Conservation (phyloP, 2,113 vertebrate genomes). For the Calidris pugnax region DNA sequence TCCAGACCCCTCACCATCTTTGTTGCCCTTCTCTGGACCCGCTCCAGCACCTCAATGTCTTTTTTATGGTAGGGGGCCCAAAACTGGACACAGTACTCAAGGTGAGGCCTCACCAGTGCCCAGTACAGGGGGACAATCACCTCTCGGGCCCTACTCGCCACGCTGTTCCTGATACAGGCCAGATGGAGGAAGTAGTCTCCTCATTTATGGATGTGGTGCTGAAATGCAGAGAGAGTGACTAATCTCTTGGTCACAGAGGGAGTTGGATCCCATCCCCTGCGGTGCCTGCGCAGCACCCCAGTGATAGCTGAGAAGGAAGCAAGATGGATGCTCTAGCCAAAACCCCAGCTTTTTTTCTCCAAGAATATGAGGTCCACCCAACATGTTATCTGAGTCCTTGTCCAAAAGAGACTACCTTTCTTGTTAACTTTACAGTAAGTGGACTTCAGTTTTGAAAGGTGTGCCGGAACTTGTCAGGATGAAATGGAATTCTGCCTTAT, state of each 20-base stretch:
- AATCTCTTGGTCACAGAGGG: not conserved
- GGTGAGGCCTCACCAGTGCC: too few species aligned
- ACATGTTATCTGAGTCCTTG: not conserved
- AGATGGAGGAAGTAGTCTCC: not conserved
- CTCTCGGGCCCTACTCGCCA: too few species aligned
- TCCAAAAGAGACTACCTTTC: not conserved
- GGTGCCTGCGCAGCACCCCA: not conserved
- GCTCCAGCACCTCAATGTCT: too few species aligned
- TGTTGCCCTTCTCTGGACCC: too few species aligned
- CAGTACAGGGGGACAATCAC: too few species aligned
- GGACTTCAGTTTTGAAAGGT: not conserved
- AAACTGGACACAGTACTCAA: too few species aligned
- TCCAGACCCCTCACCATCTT: too few species aligned
- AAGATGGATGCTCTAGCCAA: not conserved
- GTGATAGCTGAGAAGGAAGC: not conserved
- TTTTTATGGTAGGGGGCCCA: too few species aligned
- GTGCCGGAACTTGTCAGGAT: not conserved
- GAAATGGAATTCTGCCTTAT: not conserved
- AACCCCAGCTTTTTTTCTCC: not conserved
- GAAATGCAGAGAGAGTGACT: not conserved
- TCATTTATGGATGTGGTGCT: not conserved
- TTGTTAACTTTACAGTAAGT: accelerated
- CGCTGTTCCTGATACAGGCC: too few species aligned
- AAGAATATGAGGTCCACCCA: not conserved
- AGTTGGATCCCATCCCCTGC: not conserved